phyloP scores from a whole-genome alignment of 2,113 vertebrate species.

The Actenoides lindsayi region DNA sequence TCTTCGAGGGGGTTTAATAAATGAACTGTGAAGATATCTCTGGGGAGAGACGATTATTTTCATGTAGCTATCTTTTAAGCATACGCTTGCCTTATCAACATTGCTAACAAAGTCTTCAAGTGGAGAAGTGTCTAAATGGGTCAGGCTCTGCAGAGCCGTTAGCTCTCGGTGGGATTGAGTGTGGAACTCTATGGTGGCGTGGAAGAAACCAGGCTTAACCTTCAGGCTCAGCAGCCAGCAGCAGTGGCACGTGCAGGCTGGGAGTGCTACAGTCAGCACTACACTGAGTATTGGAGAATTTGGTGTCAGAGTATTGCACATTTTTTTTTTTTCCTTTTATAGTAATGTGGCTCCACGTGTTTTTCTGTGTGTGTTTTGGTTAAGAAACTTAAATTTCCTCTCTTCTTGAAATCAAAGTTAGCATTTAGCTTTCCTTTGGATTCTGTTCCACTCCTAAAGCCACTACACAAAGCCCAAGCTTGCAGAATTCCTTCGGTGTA shows the following conservation, averaged over 20 bases:
- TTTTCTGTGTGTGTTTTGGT: neutral
- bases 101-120: neutral
- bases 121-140: neutral
- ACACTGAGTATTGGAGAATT: no score
- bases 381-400: neutral
- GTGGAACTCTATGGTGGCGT: accelerated
- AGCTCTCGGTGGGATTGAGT: accelerated
- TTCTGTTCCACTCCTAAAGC: neutral
- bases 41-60: slow-evolving; percentile 2
- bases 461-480: neutral
- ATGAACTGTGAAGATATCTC: neutral
- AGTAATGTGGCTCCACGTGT: neutral
- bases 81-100: neutral
- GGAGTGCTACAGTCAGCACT: neutral
- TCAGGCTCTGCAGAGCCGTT: neutral
- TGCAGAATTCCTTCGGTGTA: accelerated
- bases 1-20: neutral
- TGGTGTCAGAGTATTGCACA: neutral
- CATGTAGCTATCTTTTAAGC: neutral
- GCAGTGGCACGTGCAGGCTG: neutral
- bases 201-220: neutral
- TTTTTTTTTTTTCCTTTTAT: no score
- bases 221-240: neutral
- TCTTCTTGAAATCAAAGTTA: neutral
- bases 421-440: neutral